Evolutionary conservation across 2,797 vertebrate genomes (phyloP).

Genomic region (Passerculus sandwichensis): DNA sequence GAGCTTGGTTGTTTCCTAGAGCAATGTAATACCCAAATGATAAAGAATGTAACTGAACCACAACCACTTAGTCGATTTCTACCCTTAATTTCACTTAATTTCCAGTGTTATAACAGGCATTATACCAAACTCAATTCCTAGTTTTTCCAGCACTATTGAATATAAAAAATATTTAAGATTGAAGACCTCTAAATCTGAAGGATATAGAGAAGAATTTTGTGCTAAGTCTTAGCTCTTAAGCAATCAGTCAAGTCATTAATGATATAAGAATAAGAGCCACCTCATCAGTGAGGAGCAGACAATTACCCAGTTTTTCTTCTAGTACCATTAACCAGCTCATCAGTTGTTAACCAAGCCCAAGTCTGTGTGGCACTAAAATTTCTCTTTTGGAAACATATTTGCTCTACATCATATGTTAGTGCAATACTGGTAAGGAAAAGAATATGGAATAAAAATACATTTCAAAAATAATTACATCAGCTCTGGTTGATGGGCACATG

Average conservation of each 20-base stretch:
- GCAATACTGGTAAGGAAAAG: background rate
- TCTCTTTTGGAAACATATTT: background rate
- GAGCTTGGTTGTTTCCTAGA: background rate
- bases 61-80: background rate
- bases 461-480: background rate
- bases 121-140: background rate
- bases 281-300: background rate
- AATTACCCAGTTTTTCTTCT: background rate
- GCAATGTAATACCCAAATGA: background rate
- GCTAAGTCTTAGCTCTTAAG: background rate
- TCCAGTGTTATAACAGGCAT: background rate
- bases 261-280: background rate
- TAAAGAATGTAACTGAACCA: background rate
- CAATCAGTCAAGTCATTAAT: background rate
- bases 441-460: background rate
- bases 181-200: constrained; percentile 2
- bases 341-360: background rate
- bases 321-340: background rate
- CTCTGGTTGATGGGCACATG: background rate
- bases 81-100: constrained; percentile 5
- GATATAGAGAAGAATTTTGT: background rate
- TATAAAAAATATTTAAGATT: background rate
- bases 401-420: background rate
- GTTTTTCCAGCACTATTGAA: background rate
- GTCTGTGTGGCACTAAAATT: background rate